Evolutionary conservation across 53 echinoderm and acorn worm genomes (phyloP).

Genomic region (Henricia sp.): DNA sequence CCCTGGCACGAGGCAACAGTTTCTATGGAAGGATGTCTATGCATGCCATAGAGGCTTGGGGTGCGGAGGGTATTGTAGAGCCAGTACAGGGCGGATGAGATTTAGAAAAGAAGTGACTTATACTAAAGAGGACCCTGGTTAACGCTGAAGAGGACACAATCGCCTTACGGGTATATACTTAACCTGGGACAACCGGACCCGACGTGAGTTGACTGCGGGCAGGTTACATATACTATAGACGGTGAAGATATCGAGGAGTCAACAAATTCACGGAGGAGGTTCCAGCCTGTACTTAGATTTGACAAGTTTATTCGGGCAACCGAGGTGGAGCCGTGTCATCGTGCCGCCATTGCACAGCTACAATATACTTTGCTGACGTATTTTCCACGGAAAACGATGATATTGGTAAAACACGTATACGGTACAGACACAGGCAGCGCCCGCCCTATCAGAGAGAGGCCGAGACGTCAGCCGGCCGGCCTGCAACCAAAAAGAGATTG

Average conservation of each 20-base stretch:
- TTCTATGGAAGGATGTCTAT: too few species aligned
- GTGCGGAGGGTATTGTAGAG: too few species aligned
- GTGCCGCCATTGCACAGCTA: background rate
- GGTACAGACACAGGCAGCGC: background rate
- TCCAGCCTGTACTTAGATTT: background rate
- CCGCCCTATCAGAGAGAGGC: conserved; percentile 5
- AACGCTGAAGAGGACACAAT: too few species aligned
- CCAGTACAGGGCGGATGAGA: too few species aligned
- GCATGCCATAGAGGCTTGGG: too few species aligned
- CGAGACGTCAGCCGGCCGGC: conserved; percentile 8
- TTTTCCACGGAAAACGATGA: background rate
- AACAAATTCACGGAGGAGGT: background rate
- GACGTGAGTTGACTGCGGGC: background rate
- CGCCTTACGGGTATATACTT: too few species aligned
- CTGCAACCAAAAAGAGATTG: conserved; percentile 18
- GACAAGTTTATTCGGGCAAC: background rate
- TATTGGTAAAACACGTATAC: background rate
- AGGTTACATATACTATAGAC: background rate
- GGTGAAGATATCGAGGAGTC: background rate
- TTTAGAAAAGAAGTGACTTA: background rate
- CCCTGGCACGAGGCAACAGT: too few species aligned
- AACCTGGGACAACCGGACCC: too few species aligned
- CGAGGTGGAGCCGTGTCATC: background rate
- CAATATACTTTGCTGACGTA: conserved; percentile 21
- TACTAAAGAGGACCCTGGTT: background rate